phyloP scores from a whole-genome alignment of 2,888 invertebrate species.

The Acanthosepion esculentum region DNA sequence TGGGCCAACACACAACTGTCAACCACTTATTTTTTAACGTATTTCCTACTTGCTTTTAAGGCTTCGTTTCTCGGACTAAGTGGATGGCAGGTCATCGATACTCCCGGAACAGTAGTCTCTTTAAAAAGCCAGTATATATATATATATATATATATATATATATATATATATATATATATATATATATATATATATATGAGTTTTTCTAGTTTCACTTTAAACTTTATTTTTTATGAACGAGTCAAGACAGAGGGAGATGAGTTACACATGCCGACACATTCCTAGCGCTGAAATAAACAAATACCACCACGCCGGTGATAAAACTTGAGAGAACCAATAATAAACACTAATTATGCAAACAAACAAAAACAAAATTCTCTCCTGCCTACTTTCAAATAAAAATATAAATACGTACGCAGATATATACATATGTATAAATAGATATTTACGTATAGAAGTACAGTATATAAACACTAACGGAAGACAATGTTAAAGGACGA shows the following conservation, averaged over 20 bases:
- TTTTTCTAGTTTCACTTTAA: neutral
- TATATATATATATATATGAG: neutral
- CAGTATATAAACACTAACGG: too few species aligned
- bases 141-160: neutral
- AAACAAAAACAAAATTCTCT: neutral
- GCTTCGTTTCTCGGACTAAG: slow-evolving; percentile 7
- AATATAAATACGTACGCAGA: neutral
- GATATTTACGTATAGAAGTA: too few species aligned
- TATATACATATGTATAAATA: neutral
- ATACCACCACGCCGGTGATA: neutral
- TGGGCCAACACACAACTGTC: neutral
- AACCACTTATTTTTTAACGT: neutral
- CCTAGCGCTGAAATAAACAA: slow-evolving; percentile 33
- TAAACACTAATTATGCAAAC: neutral
- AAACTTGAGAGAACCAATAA: neutral
- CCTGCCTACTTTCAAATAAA: neutral
- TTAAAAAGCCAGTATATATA: neutral
- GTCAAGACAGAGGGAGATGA: neutral
- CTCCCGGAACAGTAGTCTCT: neutral
- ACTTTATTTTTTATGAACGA: neutral
- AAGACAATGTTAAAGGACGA: too few species aligned
- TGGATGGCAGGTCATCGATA: neutral
- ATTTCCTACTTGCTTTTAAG: neutral
- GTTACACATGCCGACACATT: neutral
- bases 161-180: neutral